These are phyloP conservation scores for Illadopsis cleaveri DNA, from an alignment of 2,113 vertebrate genomes.

Conservation along the genomic window DNA sequence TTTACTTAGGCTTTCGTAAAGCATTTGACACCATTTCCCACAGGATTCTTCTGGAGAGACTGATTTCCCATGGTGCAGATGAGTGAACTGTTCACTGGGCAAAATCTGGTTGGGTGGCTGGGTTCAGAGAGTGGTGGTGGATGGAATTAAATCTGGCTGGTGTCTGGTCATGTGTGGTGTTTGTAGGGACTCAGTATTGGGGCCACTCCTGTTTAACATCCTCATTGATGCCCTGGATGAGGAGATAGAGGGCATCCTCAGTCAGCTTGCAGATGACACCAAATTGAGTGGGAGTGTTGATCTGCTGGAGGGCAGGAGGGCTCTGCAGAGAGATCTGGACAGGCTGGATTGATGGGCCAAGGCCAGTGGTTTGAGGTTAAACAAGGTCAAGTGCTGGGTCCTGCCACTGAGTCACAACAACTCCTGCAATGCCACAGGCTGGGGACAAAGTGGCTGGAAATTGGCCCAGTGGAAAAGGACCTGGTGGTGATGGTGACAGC, in stretches of 20 bases:
- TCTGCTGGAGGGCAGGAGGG: background rate
- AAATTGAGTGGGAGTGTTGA: background rate
- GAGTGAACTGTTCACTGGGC: background rate
- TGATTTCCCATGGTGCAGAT: background rate
- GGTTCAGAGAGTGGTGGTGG: background rate
- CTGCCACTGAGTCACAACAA: background rate
- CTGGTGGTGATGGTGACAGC: accelerated
- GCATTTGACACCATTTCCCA: background rate
- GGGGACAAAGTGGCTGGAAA: background rate
- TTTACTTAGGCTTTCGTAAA: background rate
- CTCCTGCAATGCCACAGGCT: background rate
- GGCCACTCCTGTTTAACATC: background rate
- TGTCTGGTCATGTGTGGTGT: accelerated
- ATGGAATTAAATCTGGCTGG: background rate
- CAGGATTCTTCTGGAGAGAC: background rate
- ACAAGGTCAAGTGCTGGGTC: background rate
- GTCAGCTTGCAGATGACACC: background rate
- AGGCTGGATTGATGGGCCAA: background rate
- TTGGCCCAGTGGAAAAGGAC: accelerated
- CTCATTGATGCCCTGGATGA: background rate
- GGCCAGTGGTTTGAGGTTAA: background rate
- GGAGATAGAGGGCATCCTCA: background rate
- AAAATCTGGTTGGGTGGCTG: background rate
- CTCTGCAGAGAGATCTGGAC: background rate
- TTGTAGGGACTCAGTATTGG: background rate